A percentile compares a stretch with the other conserved stretches of the same genome.
phyloP scores from a whole-genome alignment of 1,140 invertebrate species.

The Bombyx mandarina region DNA sequence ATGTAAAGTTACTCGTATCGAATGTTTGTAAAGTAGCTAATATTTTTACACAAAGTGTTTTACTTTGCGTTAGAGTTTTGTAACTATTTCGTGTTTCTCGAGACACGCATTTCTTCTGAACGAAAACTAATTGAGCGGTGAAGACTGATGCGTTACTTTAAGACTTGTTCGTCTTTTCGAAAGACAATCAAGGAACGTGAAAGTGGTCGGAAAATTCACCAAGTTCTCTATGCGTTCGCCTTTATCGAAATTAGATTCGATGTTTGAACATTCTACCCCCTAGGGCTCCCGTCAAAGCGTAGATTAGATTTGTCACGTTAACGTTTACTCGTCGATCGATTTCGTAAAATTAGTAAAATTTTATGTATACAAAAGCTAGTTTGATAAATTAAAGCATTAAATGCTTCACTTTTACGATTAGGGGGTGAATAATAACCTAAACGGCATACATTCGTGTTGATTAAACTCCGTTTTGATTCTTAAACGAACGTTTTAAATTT shows the following conservation, averaged over 20 bases:
- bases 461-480: conserved; percentile 23
- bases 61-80: conserved; percentile 43
- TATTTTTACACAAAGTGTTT: conserved; percentile 64
- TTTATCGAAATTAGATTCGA: conserved; percentile 55
- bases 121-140: conserved; percentile 60
- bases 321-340: conserved; percentile 56
- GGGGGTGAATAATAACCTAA: conserved; percentile 36
- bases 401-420: conserved; percentile 49
- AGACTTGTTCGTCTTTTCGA: conserved; percentile 50
- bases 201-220: conserved; percentile 37
- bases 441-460: conserved; percentile 17
- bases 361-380: conserved; percentile 55
- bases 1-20: conserved; percentile 59
- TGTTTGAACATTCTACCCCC: conserved; percentile 49
- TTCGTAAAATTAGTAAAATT: conserved; percentile 49
- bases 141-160: conserved; percentile 67
- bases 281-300: conserved; percentile 43
- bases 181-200: conserved; percentile 37
- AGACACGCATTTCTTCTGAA: conserved; percentile 49
- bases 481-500: conserved; percentile 33
- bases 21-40: conserved; percentile 58
- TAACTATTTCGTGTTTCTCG: conserved; percentile 45
- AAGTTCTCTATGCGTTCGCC: conserved; percentile 36
- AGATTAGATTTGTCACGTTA: conserved; percentile 58
- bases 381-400: conserved; percentile 48